phyloP scores from a whole-genome alignment of 2,113 vertebrate genomes.

The Dasyprocta punctata region DNA sequence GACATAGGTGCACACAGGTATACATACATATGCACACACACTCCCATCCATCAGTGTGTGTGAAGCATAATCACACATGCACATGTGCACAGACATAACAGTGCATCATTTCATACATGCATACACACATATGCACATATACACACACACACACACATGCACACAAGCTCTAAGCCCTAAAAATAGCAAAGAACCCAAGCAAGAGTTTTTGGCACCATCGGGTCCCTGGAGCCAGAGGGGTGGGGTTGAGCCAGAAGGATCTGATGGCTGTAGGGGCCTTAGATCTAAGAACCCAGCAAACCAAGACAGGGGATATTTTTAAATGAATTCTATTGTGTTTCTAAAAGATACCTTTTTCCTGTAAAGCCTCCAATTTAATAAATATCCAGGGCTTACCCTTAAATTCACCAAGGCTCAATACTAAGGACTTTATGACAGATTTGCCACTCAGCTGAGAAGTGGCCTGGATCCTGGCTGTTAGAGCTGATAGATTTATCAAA shows the following conservation, averaged over 20 bases:
- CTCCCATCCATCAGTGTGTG: neutral
- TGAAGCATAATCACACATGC: neutral
- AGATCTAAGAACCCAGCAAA: conserved; percentile 73
- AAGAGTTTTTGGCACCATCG: neutral
- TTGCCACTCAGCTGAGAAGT: conserved; percentile 67
- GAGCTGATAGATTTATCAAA: conserved; percentile 66
- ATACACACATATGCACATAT: too few species aligned
- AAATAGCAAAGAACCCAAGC: neutral
- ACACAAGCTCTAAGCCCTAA: neutral
- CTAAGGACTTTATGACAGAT: conserved; percentile 75
- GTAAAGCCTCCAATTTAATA: conserved; percentile 58
- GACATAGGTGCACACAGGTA: neutral
- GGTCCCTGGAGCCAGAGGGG: neutral
- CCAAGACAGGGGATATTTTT: conserved; percentile 30
- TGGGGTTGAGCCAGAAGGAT: accelerated
- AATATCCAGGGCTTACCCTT: conserved; percentile 70
- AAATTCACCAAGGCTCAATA: conserved; percentile 72
- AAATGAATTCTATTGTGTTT: conserved; percentile 63
- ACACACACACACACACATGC: neutral
- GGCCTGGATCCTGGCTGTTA: conserved; percentile 70
- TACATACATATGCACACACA: neutral
- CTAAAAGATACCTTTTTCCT: conserved; percentile 54
- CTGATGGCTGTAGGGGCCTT: neutral
- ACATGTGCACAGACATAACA: too few species aligned
- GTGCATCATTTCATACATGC: neutral